phyloP scores from a whole-genome alignment of 2,888 invertebrate species.

The Trissolcus brochymenae region DNA sequence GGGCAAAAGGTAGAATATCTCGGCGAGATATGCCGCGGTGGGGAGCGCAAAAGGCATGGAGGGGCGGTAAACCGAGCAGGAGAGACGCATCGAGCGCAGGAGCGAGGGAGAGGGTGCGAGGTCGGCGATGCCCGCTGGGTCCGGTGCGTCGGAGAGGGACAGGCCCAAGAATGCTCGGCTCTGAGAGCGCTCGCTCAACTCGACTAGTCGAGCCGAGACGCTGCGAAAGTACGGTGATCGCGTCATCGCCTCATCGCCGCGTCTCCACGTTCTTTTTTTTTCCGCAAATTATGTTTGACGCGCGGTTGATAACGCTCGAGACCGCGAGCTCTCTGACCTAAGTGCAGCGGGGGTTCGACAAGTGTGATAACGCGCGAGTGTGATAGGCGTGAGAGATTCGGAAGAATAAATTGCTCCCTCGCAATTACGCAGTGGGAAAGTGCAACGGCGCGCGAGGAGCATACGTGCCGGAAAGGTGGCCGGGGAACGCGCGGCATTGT shows the following conservation, averaged over 20 bases:
- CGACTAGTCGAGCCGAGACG: conserved; percentile 73
- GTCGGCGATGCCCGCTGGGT: conserved; percentile 65
- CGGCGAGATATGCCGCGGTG: conserved; percentile 65
- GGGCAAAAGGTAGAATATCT: conserved; percentile 77
- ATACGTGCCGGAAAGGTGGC: conserved; percentile 22
- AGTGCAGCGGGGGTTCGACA: not conserved
- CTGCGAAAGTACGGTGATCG: conserved; percentile 69
- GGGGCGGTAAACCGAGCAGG: conserved; percentile 27
- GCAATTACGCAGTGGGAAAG: conserved; percentile 46
- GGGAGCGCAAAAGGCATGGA: conserved; percentile 37
- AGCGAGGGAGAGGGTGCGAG: conserved; percentile 22
- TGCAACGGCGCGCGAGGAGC: conserved; percentile 34
- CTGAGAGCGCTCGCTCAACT: conserved; percentile 58
- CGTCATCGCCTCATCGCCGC: conserved; percentile 60
- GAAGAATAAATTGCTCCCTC: too few relatives aligned
- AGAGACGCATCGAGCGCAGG: conserved; percentile 18
- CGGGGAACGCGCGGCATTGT: conserved; percentile 34
- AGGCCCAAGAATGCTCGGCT: conserved; percentile 67
- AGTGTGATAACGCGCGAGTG: conserved; percentile 24
- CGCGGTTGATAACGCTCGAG: conserved; percentile 21
- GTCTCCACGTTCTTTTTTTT: conserved; percentile 60
- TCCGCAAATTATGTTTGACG: conserved; percentile 42
- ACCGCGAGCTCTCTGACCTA: conserved; percentile 5
- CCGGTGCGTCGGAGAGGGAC: conserved; percentile 73
- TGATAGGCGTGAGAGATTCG: conserved; percentile 10